A percentile compares a stretch with the other conserved stretches of the same genome.
phyloP scores from a whole-genome alignment of 2,888 invertebrate genomes.

The Eupithecia vulgata region DNA sequence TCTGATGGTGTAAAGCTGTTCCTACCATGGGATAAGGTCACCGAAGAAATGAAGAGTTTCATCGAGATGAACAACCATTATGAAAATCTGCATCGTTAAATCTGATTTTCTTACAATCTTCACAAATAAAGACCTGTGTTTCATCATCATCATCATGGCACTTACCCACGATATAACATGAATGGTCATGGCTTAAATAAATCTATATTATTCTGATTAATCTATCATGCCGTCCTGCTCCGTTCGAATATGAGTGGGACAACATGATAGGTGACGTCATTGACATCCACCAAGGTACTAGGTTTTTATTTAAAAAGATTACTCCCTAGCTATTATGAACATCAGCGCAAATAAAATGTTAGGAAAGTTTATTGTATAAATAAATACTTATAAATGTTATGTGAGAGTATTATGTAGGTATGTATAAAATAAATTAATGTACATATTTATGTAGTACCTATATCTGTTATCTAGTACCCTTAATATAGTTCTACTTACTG shows the following conservation, averaged over 20 bases:
- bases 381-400: background rate
- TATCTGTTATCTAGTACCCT: background rate
- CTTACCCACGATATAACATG: no score
- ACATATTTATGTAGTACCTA: background rate
- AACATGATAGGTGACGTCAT: background rate
- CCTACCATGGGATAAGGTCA: constrained; percentile 61
- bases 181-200: background rate
- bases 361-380: background rate
- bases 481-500: background rate
- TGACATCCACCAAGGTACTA: background rate
- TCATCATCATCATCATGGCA: no score
- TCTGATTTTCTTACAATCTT: background rate
- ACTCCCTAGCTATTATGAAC: background rate
- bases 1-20: constrained; percentile 60
- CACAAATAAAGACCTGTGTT: no score
- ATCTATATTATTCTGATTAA: background rate
- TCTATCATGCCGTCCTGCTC: background rate
- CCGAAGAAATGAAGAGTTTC: constrained; percentile 31
- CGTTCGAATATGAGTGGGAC: background rate
- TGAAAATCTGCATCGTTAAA: background rate
- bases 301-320: background rate
- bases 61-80: constrained; percentile 12
- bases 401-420: background rate
- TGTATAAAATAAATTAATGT: background rate
- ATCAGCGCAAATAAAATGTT: no score